Evolutionary conservation across 2,888 invertebrate genomes (phyloP).

Genomic region (Pomacea canaliculata): DNA sequence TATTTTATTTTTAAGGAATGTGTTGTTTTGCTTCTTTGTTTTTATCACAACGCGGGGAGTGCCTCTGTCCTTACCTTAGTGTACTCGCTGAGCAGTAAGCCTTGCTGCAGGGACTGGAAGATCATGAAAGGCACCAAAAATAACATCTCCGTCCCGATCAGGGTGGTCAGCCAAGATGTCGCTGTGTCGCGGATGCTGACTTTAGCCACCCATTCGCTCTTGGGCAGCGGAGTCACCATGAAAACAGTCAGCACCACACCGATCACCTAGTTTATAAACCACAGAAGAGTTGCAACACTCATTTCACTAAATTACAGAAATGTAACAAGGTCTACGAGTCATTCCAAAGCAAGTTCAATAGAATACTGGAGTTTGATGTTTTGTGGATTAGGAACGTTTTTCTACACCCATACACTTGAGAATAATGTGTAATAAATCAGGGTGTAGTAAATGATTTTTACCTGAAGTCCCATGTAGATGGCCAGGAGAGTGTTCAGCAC

Average conservation of each 20-base stretch:
- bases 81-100: conserved; percentile 60
- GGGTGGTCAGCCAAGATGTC: conserved; percentile 42
- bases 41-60: no score
- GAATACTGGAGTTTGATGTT: no score
- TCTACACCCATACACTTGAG: no score
- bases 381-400: no score
- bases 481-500: conserved; percentile 56
- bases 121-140: conserved; percentile 61
- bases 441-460: not conserved
- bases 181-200: conserved; percentile 36
- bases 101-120: conserved; percentile 62
- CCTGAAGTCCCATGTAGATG: conserved; percentile 44
- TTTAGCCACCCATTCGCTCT: conserved; percentile 34
- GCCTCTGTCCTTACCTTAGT: conserved; percentile 56
- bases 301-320: not conserved
- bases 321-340: no score
- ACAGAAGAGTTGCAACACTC: not conserved
- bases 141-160: conserved; percentile 46
- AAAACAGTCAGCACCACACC: conserved; percentile 49
- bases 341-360: no score
- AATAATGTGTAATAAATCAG: no score
- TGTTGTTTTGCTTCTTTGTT: no score
- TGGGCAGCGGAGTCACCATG: conserved; percentile 47
- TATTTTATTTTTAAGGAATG: no score
- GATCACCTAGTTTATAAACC: conserved; percentile 32